Base-by-base conservation (phyloP, 1,140 invertebrate species). In the Oryctes rhinoceros region DNA sequence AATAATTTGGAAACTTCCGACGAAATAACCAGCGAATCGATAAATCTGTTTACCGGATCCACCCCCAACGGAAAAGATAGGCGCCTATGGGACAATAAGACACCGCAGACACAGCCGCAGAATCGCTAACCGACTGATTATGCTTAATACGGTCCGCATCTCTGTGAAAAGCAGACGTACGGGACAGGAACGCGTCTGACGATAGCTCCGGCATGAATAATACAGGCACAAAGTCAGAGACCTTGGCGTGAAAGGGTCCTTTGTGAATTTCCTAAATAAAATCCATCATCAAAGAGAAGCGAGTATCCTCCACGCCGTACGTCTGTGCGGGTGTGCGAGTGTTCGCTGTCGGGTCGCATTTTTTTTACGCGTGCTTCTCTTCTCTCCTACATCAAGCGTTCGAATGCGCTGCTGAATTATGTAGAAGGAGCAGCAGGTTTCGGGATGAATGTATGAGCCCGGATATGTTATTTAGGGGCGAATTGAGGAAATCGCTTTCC, bases 1-100 rank as follows among this genome's bases (percentile, higher is more conserved):
- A 59, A 59, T 59, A 59, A 59, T 59, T 59, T n/a, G 13, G n/a
- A 59, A 59, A 59, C 53, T 53, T 53, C 53, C 39, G 39, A 44
- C 5, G 3, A 44, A 44, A 10, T 18, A 18, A 59, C 15, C 53
- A 13, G 53, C 53, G 53, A 59, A 15, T 59, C 53, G 53, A 59
- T 59, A 59, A 59, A 59, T 59, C 18, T 59, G 53, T 59, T 59
- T 59, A 59, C 15, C 53, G 13, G 53, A 18, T 59, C 53, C 53
- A n/a, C 49, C 1, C 15, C 53, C 15, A 18, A 59, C 15, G 15
- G 53, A 4, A n/a, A 53, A 6, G 53, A 59, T 15, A 59, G 53
- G n/a, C 49, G 15, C 53, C 53, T 13, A 59, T 59, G 18, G 53
- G 53, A 59, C 53, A 59, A 59, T 18, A 59, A 59, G 53, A 4